A percentile compares a stretch with the other conserved stretches of the same genome.
Evolutionary conservation across 2,113 vertebrate species (phyloP).

Genomic region (Thamnophis sirtalis): DNA sequence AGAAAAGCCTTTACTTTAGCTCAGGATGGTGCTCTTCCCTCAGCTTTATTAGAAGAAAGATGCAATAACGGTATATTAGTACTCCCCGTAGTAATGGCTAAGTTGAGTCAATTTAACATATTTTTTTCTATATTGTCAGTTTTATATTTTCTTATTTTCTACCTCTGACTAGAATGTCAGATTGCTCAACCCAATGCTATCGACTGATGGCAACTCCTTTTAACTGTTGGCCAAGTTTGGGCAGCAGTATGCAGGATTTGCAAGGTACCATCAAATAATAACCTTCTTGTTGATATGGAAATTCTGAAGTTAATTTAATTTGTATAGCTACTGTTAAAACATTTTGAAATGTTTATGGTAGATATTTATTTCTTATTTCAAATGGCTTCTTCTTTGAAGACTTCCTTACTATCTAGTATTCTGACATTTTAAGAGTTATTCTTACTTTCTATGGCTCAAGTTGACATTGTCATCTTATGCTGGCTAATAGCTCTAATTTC

Average conservation of each 20-base stretch:
- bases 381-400: neutral
- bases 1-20: neutral
- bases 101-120: neutral
- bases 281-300: neutral
- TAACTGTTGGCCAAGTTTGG: neutral
- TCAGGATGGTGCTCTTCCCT: neutral
- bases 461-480: neutral
- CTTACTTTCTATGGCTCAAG: neutral
- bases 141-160: neutral
- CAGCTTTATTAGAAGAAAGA: neutral
- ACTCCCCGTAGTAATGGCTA: neutral
- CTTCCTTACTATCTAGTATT: neutral
- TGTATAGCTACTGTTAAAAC: neutral
- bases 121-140: neutral
- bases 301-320: neutral
- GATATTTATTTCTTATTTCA: neutral
- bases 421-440: neutral
- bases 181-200: neutral
- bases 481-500: neutral
- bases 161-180: neutral
- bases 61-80: neutral
- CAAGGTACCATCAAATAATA: neutral
- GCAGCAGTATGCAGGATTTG: neutral
- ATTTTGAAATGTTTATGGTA: neutral
- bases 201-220: neutral